Evolutionary conservation across 30 jellyfish, hydroid and myxozoan genomes (phyloP).

Genomic region (Sanderia malayensis): DNA sequence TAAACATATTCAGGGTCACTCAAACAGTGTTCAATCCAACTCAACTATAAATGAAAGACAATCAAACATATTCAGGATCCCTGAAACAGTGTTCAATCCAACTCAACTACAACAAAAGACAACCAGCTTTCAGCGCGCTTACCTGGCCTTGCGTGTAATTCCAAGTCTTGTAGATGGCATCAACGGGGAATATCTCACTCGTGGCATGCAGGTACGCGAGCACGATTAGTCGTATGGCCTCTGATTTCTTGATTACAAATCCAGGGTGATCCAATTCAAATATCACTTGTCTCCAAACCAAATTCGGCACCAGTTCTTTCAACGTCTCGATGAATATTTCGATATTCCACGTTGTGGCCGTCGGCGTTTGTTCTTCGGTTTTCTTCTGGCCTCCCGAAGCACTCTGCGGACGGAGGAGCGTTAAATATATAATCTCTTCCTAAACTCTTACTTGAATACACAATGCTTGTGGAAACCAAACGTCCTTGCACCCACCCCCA

Average conservation of each 20-base stretch:
- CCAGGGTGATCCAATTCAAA: conserved; percentile 84
- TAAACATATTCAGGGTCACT: too few species aligned
- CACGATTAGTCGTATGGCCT: conserved; percentile 69
- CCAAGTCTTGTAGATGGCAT: conserved; percentile 81
- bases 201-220: conserved; percentile 75
- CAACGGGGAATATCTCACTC: conserved; percentile 76
- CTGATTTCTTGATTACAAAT: conserved; percentile 62
- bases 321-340: conserved; percentile 80
- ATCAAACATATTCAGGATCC: too few species aligned
- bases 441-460: too few species aligned
- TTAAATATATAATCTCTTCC: too few species aligned
- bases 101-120: conserved; percentile 72
- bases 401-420: conserved; percentile 26
- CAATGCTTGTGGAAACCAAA: too few species aligned
- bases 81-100: conserved; percentile 80
- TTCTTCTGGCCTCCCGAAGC: conserved; percentile 42
- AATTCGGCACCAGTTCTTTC: conserved; percentile 67
- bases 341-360: conserved; percentile 73
- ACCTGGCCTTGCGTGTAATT: conserved; percentile 92
- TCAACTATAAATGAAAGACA: conserved; percentile 68
- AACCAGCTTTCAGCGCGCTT: too few species aligned
- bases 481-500: too few species aligned
- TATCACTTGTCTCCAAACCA: conserved; percentile 86
- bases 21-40: conserved; percentile 84
- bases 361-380: conserved; percentile 45